phyloP scores from a whole-genome alignment of 2,113 vertebrate genomes.

The Ptychochromis oligacanthus region DNA sequence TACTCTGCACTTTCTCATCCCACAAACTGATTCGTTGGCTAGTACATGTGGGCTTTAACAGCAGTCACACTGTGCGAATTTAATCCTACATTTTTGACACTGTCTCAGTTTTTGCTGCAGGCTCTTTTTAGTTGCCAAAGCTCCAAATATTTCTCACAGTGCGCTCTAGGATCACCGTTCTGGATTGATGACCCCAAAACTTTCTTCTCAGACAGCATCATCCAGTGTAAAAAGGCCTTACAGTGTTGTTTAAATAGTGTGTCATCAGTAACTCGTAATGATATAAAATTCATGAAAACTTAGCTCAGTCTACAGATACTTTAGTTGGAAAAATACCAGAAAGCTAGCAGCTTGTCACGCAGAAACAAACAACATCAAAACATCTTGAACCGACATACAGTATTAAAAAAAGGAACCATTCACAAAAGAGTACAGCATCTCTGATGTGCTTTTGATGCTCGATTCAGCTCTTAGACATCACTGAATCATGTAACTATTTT shows the following conservation, averaged over 20 bases:
- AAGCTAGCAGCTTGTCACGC: slow-evolving; percentile 11
- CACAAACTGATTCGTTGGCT: not conserved
- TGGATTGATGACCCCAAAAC: not conserved
- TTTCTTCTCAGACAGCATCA: not conserved
- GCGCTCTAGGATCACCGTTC: not conserved
- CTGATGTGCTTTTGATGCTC: not conserved
- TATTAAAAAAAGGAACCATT: not conserved
- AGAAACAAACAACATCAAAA: not conserved
- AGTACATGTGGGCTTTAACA: not conserved
- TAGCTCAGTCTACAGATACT: not conserved
- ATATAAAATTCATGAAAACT: not conserved
- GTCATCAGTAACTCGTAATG: not conserved
- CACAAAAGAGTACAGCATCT: not conserved
- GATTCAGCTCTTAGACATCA: not conserved
- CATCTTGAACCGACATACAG: not conserved
- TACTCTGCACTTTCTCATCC: not conserved
- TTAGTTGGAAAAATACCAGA: slow-evolving; percentile 8
- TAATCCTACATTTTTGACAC: slow-evolving; percentile 8
- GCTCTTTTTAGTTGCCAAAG: not conserved
- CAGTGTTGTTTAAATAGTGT: not conserved
- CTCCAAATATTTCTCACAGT: not conserved
- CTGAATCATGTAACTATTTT: not conserved
- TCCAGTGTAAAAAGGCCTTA: not conserved
- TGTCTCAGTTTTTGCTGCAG: not conserved
- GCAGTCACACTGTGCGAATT: not conserved